Conservation (phyloP, 92 coral and sea anemone species). For the Blastomussa wellsi region DNA sequence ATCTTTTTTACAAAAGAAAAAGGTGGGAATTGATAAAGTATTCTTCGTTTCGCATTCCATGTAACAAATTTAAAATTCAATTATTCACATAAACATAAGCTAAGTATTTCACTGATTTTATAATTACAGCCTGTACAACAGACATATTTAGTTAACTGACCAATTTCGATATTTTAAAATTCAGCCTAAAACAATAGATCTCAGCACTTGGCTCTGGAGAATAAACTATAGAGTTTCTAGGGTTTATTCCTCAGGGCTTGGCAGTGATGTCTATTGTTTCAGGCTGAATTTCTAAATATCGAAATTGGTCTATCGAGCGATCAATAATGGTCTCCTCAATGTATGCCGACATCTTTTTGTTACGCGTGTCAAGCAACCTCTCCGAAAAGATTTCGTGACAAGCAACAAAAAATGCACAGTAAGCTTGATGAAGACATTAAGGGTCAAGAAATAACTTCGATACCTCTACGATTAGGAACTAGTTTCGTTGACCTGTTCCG, state of each 20-base stretch:
- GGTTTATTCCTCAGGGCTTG: too few species aligned
- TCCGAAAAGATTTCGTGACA: neutral
- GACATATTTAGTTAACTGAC: neutral
- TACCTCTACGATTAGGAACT: neutral
- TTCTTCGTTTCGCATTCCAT: conserved; percentile 9
- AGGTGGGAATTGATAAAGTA: neutral
- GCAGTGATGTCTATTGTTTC: too few species aligned
- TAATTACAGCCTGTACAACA: conserved; percentile 12
- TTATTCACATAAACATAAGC: conserved; percentile 18
- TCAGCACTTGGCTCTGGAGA: too few species aligned
- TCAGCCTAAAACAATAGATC: too few species aligned
- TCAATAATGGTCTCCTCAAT: neutral
- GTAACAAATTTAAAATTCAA: conserved; percentile 24
- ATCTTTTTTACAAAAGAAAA: conserved; percentile 14
- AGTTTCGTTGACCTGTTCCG: neutral
- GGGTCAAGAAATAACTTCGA: neutral
- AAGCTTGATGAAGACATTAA: neutral
- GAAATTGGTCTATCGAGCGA: too few species aligned
- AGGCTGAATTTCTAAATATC: too few species aligned
- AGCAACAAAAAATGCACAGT: neutral
- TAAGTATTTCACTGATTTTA: neutral
- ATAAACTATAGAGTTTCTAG: too few species aligned
- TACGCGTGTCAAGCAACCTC: neutral
- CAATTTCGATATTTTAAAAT: too few species aligned
- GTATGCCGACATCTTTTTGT: neutral